Evolutionary conservation across 2,888 invertebrate species (phyloP).

Genomic region (Cordilura impudica): DNA sequence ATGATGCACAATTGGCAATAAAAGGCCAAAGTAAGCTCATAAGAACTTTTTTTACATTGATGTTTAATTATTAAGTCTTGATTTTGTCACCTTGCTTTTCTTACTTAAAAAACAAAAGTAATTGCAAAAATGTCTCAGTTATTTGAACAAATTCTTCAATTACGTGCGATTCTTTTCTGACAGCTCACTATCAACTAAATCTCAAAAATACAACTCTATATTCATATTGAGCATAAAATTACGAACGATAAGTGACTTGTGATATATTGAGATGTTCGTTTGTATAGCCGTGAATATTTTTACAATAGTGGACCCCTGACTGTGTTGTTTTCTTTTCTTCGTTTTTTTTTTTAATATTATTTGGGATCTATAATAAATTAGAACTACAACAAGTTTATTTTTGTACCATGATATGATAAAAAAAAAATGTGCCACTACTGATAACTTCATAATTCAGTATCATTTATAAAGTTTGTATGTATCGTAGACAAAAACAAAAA

Average conservation of each 20-base stretch:
- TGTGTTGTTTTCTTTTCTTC: conserved; percentile 16
- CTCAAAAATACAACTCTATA: too few relatives aligned
- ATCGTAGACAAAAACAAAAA: conserved; percentile 1
- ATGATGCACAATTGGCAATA: too few relatives aligned
- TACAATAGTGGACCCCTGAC: conserved; percentile 28
- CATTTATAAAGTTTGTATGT: neutral
- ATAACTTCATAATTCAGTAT: conserved; percentile 50
- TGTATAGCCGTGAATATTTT: conserved; percentile 18
- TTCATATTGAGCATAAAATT: neutral
- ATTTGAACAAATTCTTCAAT: too few relatives aligned
- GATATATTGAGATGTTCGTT: conserved; percentile 16
- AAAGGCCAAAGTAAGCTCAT: too few relatives aligned
- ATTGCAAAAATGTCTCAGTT: too few relatives aligned
- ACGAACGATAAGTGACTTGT: neutral
- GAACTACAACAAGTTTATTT: conserved; percentile 55
- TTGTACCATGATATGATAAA: conserved; percentile 48
- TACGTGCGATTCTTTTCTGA: too few relatives aligned
- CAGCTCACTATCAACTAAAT: too few relatives aligned
- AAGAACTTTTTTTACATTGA: too few relatives aligned
- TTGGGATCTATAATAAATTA: conserved; percentile 50
- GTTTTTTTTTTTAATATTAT: conserved; percentile 9
- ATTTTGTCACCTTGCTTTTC: too few relatives aligned
- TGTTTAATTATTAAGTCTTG: too few relatives aligned
- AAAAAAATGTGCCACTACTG: conserved; percentile 49
- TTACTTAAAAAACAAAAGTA: too few relatives aligned